phyloP scores from a whole-genome alignment of 2,888 invertebrate genomes.

The Nemotelus pantherinus region DNA sequence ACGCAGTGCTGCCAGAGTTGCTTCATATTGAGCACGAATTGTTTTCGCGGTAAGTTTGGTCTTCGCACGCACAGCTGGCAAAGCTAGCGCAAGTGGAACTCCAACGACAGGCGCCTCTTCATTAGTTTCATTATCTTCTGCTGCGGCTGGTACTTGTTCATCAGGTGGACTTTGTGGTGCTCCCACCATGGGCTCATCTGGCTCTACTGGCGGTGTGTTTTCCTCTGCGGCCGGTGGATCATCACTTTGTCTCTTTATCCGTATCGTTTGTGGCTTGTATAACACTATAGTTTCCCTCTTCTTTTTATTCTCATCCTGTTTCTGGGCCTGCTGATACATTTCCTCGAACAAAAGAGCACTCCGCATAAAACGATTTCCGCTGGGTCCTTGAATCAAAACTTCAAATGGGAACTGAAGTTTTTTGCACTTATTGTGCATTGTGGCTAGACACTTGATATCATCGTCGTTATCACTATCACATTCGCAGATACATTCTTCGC shows the following conservation, averaged over 20 bases:
- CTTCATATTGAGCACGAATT: slow-evolving; percentile 3
- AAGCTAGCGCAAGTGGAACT: slow-evolving; percentile 15
- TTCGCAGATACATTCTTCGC: slow-evolving; percentile 65
- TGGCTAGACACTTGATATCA: slow-evolving; percentile 60
- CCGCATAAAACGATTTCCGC: slow-evolving; percentile 59
- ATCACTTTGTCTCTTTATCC: background rate
- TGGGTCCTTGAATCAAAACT: slow-evolving; percentile 63
- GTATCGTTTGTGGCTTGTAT: slow-evolving; percentile 56
- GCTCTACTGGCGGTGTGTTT: background rate
- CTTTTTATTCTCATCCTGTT: slow-evolving; percentile 51
- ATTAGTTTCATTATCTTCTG: background rate
- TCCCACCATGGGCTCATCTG: background rate
- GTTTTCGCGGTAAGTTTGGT: background rate
- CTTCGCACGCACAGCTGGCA: slow-evolving; percentile 14
- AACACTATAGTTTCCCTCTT: slow-evolving; percentile 61
- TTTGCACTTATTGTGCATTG: slow-evolving; percentile 60
- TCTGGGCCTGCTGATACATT: slow-evolving; percentile 49
- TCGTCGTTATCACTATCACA: slow-evolving; percentile 59
- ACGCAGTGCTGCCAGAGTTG: slow-evolving; percentile 11
- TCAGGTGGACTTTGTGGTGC: background rate
- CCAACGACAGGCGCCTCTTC: slow-evolving; percentile 11
- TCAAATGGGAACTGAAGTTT: slow-evolving; percentile 59
- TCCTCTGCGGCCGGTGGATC: background rate
- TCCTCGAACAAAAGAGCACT: slow-evolving; percentile 61
- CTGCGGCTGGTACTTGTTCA: background rate